A percentile compares a stretch with the other conserved stretches of the same genome.
These are phyloP conservation scores for Synanthedon myopaeformis DNA, from an alignment of 2,888 invertebrate genomes.

Conservation along the genomic window DNA sequence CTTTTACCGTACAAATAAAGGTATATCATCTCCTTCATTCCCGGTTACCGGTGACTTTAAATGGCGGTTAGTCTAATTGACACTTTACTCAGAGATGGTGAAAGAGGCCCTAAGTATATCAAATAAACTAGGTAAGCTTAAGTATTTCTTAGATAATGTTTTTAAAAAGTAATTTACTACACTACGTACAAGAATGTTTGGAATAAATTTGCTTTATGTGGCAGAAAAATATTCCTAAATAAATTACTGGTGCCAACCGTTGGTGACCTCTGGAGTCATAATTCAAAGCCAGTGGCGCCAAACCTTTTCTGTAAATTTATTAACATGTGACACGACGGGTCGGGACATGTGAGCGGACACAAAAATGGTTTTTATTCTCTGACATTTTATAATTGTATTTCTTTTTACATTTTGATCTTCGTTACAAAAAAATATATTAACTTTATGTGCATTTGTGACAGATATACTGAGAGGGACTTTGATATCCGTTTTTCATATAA, in stretches of 20 bases:
- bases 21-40: too few relatives aligned
- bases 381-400: conserved; percentile 5
- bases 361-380: conserved; percentile 1
- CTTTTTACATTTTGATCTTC: not conserved
- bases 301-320: conserved; percentile 36
- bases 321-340: conserved; percentile 16
- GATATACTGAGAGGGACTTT: too few relatives aligned
- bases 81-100: too few relatives aligned
- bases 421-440: not conserved
- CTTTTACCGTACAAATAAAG: too few relatives aligned
- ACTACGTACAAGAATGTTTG: conserved; percentile 1
- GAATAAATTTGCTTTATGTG: conserved; percentile 11
- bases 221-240: conserved; percentile 18
- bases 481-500: too few relatives aligned
- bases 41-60: too few relatives aligned
- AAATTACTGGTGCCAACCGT: conserved; percentile 25
- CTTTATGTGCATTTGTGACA: too few relatives aligned
- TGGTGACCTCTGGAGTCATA: conserved; percentile 29
- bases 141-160: too few relatives aligned
- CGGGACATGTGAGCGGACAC: conserved; percentile 1
- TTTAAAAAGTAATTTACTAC: not conserved
- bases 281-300: conserved; percentile 25
- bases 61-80: too few relatives aligned
- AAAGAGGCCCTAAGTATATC: too few relatives aligned
- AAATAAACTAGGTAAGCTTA: too few relatives aligned